Percentiles rank a stretch among this genome's conserved stretches.
Evolutionary conservation across 2,797 vertebrate species (phyloP).

Genomic region (Argentina silus): DNA sequence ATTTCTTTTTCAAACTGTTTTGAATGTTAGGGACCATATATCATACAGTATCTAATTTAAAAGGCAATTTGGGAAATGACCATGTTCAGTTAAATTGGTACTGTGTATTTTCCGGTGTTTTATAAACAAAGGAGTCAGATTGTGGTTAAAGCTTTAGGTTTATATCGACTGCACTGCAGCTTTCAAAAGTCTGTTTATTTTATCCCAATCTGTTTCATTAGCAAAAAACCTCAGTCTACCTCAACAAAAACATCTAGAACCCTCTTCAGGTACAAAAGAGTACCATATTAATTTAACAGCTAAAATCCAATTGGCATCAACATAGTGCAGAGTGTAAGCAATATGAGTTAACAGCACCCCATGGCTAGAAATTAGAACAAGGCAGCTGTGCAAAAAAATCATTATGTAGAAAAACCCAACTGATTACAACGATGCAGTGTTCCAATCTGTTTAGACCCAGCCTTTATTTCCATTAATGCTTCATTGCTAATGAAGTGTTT

Average conservation of each 20-base stretch:
- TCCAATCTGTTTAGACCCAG: constrained; percentile 31
- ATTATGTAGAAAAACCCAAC: constrained; percentile 23
- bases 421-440: constrained; percentile 40
- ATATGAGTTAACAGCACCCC: not conserved
- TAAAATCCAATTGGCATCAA: not conserved
- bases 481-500: constrained; percentile 24
- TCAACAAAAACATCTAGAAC: not conserved
- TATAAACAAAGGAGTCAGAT: too few species aligned
- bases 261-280: not conserved
- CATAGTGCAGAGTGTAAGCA: not conserved
- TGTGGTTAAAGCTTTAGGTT: too few species aligned
- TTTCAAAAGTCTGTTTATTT: not conserved
- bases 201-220: not conserved
- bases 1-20: too few species aligned
- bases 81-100: too few species aligned
- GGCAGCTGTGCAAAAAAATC: constrained; percentile 37
- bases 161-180: too few species aligned
- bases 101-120: too few species aligned
- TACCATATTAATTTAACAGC: not conserved
- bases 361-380: not conserved
- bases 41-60: too few species aligned
- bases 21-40: too few species aligned
- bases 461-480: constrained; percentile 46
- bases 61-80: too few species aligned
- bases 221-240: not conserved